Percentiles rank a stretch among this genome's conserved stretches.
These are phyloP conservation scores for Dynastes maya DNA, from an alignment of 2,888 invertebrate species.

Conservation along the genomic window DNA sequence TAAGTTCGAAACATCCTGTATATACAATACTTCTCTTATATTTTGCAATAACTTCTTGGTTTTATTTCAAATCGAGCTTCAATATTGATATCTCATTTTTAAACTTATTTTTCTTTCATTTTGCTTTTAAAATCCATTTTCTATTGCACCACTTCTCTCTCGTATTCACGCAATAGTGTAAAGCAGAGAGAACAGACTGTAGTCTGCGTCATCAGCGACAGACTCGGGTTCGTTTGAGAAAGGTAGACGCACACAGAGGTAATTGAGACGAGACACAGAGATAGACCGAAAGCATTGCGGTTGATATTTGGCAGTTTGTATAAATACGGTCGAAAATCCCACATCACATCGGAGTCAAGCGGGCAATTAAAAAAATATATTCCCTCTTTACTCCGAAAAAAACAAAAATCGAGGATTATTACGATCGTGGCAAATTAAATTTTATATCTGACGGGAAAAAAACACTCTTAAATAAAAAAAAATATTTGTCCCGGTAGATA, in stretches of 20 bases:
- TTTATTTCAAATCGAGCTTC: too few species aligned
- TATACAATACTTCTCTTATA: background rate
- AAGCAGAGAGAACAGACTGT: conserved; percentile 41
- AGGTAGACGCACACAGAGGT: conserved; percentile 92
- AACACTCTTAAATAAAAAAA: conserved; percentile 31
- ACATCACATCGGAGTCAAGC: conserved; percentile 7
- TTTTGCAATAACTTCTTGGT: background rate
- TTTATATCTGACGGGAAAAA: conserved; percentile 33
- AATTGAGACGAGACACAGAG: conserved; percentile 93
- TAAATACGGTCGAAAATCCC: conserved; percentile 3
- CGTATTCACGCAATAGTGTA: background rate
- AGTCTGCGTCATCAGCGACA: conserved; percentile 62
- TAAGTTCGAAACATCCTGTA: too few species aligned
- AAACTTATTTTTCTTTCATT: background rate
- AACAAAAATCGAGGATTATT: background rate
- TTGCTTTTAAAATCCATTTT: conserved; percentile 12
- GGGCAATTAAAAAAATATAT: conserved; percentile 33
- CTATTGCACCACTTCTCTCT: conserved; percentile 35
- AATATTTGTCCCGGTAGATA: conserved; percentile 25
- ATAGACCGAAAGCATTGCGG: conserved; percentile 72
- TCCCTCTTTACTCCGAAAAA: conserved; percentile 35
- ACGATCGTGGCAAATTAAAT: conserved; percentile 42
- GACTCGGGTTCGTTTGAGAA: conserved; percentile 68
- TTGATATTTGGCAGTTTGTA: conserved; percentile 13
- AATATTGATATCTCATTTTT: background rate